Evolutionary conservation across 2,797 vertebrate species (phyloP), one percentile per base, ranked within the genome.

Genomic region (Thamnophis elegans): DNA sequence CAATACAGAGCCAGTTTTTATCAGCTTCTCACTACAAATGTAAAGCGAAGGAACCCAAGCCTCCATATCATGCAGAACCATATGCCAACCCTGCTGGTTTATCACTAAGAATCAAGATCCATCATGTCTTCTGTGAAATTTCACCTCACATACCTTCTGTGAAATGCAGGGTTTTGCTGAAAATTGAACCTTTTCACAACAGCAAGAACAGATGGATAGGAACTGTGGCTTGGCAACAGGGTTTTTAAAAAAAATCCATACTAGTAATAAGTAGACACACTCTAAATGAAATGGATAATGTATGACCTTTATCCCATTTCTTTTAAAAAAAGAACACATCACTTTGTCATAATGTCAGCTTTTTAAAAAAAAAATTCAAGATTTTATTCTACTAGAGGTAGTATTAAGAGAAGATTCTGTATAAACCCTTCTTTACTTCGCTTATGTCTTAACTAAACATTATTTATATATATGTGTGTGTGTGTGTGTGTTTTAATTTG

Each of bases 1-100:
- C 98, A 99, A 99, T 98, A 98, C 98, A 98, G 97, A 98, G 98
- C 98, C 98, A 98, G 98, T 98, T 98, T 98, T 99, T 98, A 99
- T 99, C 98, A 98, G 98, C 98, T 98, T 98, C 97, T 98, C 96
- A 95, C 97, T 97, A 98, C 97, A 97, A 96, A 97, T 97, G 97
- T 96, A 97, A 98, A 98, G 97, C 97, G 96, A 97, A 97, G 97
- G 97, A 98, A 98, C 98, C 98, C 98, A 98, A 98, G 98, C 98
- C 96, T 97, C 98, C 98, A 98, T 99, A 99, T 99, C 99, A 98
- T 98, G 97, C 98, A 97, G 98, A 97, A 98, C 98, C 99, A 99
- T 99, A 99, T 99, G 99, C 98, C 99, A 99, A 99, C 98, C 98
- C 98, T 97, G 98, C 98, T 98, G 98, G 98, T 97, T 98, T 98